Evolutionary conservation across 2,888 invertebrate genomes (phyloP), one percentile per base, ranked within the genome.

Genomic region (Barypeithes pellucidus): DNA sequence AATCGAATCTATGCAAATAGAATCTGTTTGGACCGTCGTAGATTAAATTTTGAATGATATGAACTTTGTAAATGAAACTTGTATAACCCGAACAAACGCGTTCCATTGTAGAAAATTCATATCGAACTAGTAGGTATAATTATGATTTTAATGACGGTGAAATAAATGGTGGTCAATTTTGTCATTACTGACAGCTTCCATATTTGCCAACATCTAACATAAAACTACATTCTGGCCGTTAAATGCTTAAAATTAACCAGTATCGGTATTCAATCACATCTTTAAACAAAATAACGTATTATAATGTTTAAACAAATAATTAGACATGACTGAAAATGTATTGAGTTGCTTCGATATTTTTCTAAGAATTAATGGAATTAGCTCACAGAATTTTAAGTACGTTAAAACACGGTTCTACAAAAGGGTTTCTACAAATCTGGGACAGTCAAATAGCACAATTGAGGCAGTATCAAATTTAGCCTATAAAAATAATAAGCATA

Each of bases 391-490:
- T 50, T 77, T 78, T 29, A 78, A 78, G 61, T 80, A 76, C 68
- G 73, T 77, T 3, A 78, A 77, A 59, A 77, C 77, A 2, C 79
- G 79, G 52, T 79, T 80, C 68, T 79, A 79, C 65, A 69, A 74
- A 45, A 75, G 72, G 75, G 57, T 74, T 50, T 36, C 47, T 61
- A 18, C 73, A 33, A 63, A 60, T 59, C 8, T 57, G 12, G 14
- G 24, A 1, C n/a, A 43, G 18, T 67, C 66, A n/a, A 41, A 47
- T 14, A 67, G 59, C n/a, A 54, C 36, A 33, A 33, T 67, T 45
- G 22, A 54, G 29, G 33, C 41, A 57, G 41, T 36, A 22, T 66
- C 67, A 29, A 29, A 39, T 22, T 14, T 52, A 20, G 67, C 60
- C 47, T 50, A 73, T 2, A 72, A 60, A 14, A 67, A 68, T 65